Percentiles rank a stretch among this genome's conserved stretches.
Conservation (phyloP, 2,888 invertebrate species). For the Rotaria macrura region DNA sequence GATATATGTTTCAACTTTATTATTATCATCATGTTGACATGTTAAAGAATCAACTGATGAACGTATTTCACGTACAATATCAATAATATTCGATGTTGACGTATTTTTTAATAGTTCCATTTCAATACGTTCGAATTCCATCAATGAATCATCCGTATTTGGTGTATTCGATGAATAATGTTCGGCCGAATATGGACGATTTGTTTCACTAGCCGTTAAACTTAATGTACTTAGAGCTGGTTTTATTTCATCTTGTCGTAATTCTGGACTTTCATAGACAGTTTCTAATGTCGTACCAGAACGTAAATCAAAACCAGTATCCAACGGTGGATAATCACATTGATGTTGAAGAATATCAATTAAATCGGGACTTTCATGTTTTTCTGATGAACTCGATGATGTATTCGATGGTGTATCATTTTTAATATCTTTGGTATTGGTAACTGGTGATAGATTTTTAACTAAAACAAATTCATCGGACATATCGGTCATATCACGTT, state of each 20-base stretch:
- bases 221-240: not conserved
- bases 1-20: conserved; percentile 3
- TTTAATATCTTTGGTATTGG: not conserved
- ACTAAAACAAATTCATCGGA: conserved; percentile 6
- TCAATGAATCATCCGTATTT: conserved; percentile 3
- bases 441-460: not conserved
- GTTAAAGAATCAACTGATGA: not conserved
- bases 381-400: not conserved
- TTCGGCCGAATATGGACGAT: not conserved
- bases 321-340: conserved; percentile 17
- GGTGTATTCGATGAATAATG: not conserved
- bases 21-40: not conserved
- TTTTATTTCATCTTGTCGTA: not conserved
- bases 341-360: conserved; percentile 15
- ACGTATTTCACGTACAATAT: not conserved
- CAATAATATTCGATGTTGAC: not conserved
- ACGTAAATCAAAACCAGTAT: conserved; percentile 14
- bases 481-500: conserved; percentile 3
- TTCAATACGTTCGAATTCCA: conserved; percentile 21
- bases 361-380: not conserved
- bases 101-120: conserved; percentile 6
- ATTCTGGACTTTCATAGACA: conserved; percentile 12
- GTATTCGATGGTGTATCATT: not conserved
- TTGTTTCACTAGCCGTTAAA: not conserved
- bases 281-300: not conserved